Evolutionary conservation across 35 echinoderm and acorn worm genomes (phyloP).

Genomic region (Strongylocentrotus purpuratus): DNA sequence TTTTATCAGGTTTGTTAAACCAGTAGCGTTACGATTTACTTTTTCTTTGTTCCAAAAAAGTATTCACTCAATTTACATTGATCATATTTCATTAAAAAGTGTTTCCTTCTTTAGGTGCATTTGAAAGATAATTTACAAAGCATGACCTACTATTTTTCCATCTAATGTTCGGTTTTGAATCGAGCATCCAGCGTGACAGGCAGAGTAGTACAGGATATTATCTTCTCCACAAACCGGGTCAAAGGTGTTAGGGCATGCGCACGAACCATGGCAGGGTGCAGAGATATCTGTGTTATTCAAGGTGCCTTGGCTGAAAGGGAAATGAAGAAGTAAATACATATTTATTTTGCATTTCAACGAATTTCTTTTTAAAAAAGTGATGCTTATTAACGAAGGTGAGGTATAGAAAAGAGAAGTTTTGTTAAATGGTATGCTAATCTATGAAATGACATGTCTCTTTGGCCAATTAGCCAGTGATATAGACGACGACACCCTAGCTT

Average conservation of each 20-base stretch:
- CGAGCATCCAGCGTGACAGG: constrained; percentile 63
- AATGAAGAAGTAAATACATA: neutral
- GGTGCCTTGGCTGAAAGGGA: neutral
- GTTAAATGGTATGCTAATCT: no score
- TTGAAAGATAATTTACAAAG: neutral
- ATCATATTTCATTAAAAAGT: neutral
- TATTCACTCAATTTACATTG: no score
- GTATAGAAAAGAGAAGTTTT: no score
- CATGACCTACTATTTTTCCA: constrained; percentile 1
- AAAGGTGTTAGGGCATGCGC: constrained; percentile 47
- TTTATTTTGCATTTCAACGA: no score
- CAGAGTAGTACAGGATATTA: constrained; percentile 58
- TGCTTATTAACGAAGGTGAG: no score
- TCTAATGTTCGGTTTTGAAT: neutral
- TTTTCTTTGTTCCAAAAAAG: no score
- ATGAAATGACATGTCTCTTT: no score
- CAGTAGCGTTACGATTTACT: no score
- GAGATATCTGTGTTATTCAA: constrained; percentile 9
- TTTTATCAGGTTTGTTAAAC: no score
- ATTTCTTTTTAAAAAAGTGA: no score
- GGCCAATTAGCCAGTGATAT: no score
- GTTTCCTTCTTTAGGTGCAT: neutral
- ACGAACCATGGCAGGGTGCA: constrained; percentile 40
- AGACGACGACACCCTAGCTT: no score
- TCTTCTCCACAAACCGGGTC: constrained; percentile 57